These are phyloP conservation scores for Bergia puertoricense DNA, from an alignment of 92 coral and sea anemone genomes.

Conservation along the genomic window DNA sequence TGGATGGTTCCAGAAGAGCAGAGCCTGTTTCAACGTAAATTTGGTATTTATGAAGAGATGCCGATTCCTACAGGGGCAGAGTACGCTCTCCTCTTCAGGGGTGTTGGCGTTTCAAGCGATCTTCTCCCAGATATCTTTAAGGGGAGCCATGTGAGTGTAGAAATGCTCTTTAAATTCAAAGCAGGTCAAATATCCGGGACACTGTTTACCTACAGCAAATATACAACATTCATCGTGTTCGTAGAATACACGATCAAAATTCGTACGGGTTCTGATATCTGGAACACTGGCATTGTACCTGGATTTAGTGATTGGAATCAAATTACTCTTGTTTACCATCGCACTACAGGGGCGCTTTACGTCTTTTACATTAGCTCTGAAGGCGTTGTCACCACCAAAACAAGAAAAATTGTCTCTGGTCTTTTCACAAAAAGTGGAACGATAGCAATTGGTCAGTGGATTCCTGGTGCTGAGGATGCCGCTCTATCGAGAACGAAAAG, in stretches of 20 bases:
- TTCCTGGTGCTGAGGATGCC: conserved; percentile 58
- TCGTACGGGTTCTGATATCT: conserved; percentile 35
- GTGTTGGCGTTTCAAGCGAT: conserved; percentile 62
- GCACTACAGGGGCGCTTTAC: conserved; percentile 54
- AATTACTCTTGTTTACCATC: conserved; percentile 58
- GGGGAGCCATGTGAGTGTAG: conserved; percentile 50
- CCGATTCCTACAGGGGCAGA: conserved; percentile 62
- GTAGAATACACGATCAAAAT: conserved; percentile 37
- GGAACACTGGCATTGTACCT: conserved; percentile 48
- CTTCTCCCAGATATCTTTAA: conserved; percentile 56
- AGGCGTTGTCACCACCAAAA: conserved; percentile 37
- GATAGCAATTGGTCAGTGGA: conserved; percentile 70
- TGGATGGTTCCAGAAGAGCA: conserved; percentile 46
- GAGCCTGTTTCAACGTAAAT: conserved; percentile 50
- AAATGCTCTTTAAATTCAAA: conserved; percentile 45
- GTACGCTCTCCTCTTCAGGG: conserved; percentile 59
- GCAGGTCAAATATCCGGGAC: conserved; percentile 53
- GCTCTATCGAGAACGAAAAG: conserved; percentile 42
- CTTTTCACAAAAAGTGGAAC: conserved; percentile 55
- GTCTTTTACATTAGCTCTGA: conserved; percentile 42
- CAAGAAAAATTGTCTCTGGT: conserved; percentile 37
- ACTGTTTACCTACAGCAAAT: conserved; percentile 63
- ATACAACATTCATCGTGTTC: conserved; percentile 39
- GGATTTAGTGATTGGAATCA: conserved; percentile 55
- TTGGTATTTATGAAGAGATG: conserved; percentile 51